A percentile compares a stretch with the other conserved stretches of the same genome.
These are phyloP conservation scores for Brachionus asplanchnoidis DNA, from an alignment of 1,140 invertebrate species.

Conservation along the genomic window DNA sequence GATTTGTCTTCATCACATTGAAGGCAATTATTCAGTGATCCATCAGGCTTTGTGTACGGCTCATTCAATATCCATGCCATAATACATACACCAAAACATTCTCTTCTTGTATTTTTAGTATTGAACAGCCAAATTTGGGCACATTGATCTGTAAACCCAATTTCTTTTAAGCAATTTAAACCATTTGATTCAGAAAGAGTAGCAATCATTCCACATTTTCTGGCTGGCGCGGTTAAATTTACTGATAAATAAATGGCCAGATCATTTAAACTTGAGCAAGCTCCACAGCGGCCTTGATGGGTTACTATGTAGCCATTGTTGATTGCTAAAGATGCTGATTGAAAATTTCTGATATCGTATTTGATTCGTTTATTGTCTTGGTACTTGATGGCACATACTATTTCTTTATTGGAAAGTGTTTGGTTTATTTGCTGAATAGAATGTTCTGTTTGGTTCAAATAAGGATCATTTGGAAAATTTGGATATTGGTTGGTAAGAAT, in stretches of 20 bases:
- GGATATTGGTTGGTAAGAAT: neutral
- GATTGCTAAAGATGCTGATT: neutral
- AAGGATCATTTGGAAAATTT: neutral
- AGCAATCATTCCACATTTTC: slow-evolving; percentile 4
- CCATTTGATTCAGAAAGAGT: neutral
- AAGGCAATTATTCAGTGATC: neutral
- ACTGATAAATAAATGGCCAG: neutral
- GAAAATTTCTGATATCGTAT: slow-evolving; percentile 19
- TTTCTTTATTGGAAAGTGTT: neutral
- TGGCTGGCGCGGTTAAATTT: neutral
- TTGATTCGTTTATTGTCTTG: neutral
- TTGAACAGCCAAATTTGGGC: slow-evolving; percentile 31
- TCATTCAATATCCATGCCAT: slow-evolving; percentile 18
- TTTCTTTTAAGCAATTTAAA: neutral
- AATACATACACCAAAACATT: neutral
- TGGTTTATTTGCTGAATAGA: neutral
- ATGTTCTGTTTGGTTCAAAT: neutral
- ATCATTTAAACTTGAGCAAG: slow-evolving; percentile 12
- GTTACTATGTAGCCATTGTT: neutral
- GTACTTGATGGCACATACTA: slow-evolving; percentile 12
- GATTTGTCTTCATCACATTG: slow-evolving; percentile 30
- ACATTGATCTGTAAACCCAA: slow-evolving; percentile 8
- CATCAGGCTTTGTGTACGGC: neutral
- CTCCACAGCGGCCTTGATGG: slow-evolving; percentile 22
- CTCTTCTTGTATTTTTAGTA: slow-evolving; percentile 6